Percentiles rank a stretch among this genome's conserved stretches.
Conservation (phyloP, 2,113 vertebrate species). For the Plestiodon gilberti region DNA sequence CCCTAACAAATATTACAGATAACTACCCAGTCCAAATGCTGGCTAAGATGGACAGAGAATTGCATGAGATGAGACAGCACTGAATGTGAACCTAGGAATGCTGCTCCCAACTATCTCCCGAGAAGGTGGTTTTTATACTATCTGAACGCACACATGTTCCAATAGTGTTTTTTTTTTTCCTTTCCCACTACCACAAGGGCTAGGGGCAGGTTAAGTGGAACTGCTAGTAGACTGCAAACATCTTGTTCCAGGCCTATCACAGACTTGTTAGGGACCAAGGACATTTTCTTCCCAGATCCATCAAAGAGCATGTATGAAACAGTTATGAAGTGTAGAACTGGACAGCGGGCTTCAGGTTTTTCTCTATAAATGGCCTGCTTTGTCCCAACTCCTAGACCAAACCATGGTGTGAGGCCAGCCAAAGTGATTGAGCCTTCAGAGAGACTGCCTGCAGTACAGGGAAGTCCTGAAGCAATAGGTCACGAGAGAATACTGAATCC, state of each 20-base stretch:
- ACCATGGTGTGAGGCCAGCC: neutral
- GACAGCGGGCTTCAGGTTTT: neutral
- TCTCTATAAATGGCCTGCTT: too few relatives aligned
- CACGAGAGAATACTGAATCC: neutral
- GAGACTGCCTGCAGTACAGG: too few relatives aligned
- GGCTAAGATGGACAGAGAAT: neutral
- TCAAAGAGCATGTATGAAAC: neutral
- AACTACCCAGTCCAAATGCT: neutral
- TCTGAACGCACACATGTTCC: neutral
- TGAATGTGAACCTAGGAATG: neutral
- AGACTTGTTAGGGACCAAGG: neutral
- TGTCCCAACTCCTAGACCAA: neutral
- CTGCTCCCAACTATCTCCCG: neutral
- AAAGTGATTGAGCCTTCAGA: neutral
- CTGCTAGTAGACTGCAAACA: too few relatives aligned
- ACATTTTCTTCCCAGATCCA: neutral
- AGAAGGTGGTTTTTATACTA: neutral
- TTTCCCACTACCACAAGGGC: too few relatives aligned
- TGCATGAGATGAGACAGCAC: neutral
- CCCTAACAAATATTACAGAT: neutral
- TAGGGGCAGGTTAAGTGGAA: too few relatives aligned
- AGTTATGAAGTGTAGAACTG: neutral
- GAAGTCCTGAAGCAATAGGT: neutral
- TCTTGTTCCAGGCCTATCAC: too few relatives aligned
- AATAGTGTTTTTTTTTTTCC: too few relatives aligned